Percentiles rank a stretch among this genome's conserved stretches.
Conservation (phyloP, 2,113 vertebrate species). For the Psilopogon haemacephalus region DNA sequence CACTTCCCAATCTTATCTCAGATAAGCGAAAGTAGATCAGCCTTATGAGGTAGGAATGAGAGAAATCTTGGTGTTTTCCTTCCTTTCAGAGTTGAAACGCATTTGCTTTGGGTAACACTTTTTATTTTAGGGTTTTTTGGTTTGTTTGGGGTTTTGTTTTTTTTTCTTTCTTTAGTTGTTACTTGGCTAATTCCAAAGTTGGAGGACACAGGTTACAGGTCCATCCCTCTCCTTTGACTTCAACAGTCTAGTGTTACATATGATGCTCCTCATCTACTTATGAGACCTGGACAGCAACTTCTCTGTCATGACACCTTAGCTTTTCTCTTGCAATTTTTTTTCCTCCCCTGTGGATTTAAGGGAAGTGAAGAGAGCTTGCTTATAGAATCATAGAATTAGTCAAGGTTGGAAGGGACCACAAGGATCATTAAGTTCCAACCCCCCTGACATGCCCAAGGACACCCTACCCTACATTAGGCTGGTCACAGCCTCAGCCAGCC, state of each 20-base stretch:
- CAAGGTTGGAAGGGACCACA: no score
- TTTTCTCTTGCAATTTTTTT: background rate
- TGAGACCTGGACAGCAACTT: background rate
- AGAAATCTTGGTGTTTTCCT: background rate
- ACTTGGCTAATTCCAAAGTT: background rate
- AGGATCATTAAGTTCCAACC: no score
- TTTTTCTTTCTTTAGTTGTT: background rate
- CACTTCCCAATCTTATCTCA: no score
- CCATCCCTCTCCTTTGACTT: background rate
- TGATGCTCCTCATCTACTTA: background rate
- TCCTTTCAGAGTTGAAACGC: background rate
- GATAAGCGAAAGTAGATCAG: no score
- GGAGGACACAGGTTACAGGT: background rate
- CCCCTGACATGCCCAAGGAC: no score
- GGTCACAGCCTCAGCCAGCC: no score
- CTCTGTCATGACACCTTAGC: background rate
- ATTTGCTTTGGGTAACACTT: background rate
- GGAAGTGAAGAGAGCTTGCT: background rate
- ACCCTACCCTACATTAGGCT: no score
- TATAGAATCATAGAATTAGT: no score
- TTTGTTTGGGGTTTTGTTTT: no score
- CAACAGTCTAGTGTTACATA: background rate
- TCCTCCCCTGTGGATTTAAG: background rate
- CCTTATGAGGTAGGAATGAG: background rate
- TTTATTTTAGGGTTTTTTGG: no score